Conservation (phyloP, 2,888 invertebrate species). For the Tuberolachnus salignus region DNA sequence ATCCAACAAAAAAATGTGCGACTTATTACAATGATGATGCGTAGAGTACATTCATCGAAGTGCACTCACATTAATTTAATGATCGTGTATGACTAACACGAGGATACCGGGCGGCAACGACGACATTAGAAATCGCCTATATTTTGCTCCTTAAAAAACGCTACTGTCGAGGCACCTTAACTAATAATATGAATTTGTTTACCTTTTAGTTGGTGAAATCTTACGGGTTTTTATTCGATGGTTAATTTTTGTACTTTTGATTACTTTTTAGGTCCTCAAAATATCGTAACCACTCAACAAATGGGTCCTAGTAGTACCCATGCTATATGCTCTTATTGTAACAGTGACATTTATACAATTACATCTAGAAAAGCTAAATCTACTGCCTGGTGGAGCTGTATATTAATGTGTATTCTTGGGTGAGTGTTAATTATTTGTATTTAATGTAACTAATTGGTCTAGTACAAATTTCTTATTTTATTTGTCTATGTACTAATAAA, state of each 20-base stretch:
- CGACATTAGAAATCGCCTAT: too few relatives aligned
- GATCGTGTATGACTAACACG: too few relatives aligned
- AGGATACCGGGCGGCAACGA: too few relatives aligned
- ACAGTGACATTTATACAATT: constrained; percentile 81
- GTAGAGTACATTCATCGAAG: too few relatives aligned
- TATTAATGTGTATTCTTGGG: not conserved
- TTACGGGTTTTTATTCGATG: not conserved
- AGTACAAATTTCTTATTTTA: not conserved
- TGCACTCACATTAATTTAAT: too few relatives aligned
- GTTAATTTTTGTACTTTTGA: not conserved
- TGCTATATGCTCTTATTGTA: constrained; percentile 87
- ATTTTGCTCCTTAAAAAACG: too few relatives aligned
- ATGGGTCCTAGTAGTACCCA: constrained; percentile 83
- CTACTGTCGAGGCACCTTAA: too few relatives aligned
- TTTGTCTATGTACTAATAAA: too few relatives aligned
- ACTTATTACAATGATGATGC: too few relatives aligned
- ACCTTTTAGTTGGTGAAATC: not conserved
- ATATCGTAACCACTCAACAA: constrained; percentile 71
- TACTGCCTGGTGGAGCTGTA: constrained; percentile 69
- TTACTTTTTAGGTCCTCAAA: not conserved
- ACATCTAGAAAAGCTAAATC: constrained; percentile 83
- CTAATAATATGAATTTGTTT: too few relatives aligned
- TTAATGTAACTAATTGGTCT: not conserved
- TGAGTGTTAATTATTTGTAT: constrained; percentile 1
- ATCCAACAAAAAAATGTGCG: too few relatives aligned